Base-by-base conservation (phyloP, 2,113 vertebrate species). In the Myanophis thanlyinensis region DNA sequence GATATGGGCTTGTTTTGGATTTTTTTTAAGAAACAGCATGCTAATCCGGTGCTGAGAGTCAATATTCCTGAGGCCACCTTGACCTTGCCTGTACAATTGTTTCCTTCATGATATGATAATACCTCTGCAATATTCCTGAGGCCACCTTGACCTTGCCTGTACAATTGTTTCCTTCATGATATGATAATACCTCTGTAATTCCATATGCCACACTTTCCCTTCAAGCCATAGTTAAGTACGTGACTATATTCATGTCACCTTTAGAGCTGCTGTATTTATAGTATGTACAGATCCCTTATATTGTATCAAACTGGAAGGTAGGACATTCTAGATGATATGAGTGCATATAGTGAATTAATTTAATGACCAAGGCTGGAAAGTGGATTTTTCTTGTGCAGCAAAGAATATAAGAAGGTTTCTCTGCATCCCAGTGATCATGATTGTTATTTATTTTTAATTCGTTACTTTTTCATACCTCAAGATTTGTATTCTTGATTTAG, bases 11-110 rank as follows among this genome's bases (percentile, higher is more conserved):
- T 89, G 73, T 85, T 96, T 87, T 94, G 93, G 84, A 92, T 86
- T 95, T 94, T 89, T 89, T 47, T 59, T 59, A 95, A 95, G 94
- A 92, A 30, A 94, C 48, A 73, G 95, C 91, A 91, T 94, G 95
- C 95, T 85, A 93, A 52, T 86, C 2, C 1, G 89, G 85, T 93
- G 89, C 92, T 95, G 92, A 88, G 94, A 47, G 0, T 92, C 94
- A 92, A 88, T 92, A 62, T 46, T 94, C 87, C 91, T 86, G 13
- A 91, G 92, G 54, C 25, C 91, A 93, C 84, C 91, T 93, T 91
- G 47, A 67, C 85, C n/a, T 87, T 85, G 86, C 85, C 35, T 51
- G 18, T 23, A 30, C 73, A 62, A 5, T 59, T 30, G 35, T 52
- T 91, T 40, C 35, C 5, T 96, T 44, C 23, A 4, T 7, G 18